Evolutionary conservation across 2,797 vertebrate genomes (phyloP).

Genomic region (Natrix natrix): DNA sequence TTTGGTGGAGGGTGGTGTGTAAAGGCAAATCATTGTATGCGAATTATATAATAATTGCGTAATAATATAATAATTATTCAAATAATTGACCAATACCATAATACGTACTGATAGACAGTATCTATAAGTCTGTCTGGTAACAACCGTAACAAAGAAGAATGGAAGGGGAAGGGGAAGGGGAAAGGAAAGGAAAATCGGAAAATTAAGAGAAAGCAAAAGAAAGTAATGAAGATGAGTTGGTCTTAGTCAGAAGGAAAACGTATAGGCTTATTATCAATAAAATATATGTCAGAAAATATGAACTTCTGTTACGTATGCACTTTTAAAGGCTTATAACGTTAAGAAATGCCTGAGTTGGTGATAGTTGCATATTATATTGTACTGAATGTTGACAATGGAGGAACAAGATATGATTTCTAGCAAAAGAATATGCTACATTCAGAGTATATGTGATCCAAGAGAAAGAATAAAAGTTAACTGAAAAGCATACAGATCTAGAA

Average conservation of each 20-base stretch:
- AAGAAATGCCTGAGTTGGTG: not conserved
- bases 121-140: not conserved
- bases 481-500: not conserved
- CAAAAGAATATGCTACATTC: not conserved
- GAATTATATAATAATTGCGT: not conserved
- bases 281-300: not conserved
- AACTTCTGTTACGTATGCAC: not conserved
- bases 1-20: not conserved
- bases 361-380: not conserved
- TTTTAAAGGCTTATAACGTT: not conserved
- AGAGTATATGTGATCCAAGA: not conserved
- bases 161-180: not conserved
- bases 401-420: not conserved
- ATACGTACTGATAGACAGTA: not conserved
- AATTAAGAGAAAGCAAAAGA: not conserved
- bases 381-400: not conserved
- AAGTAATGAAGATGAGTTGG: not conserved
- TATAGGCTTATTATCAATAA: not conserved
- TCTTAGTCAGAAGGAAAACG: not conserved
- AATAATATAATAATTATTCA: not conserved
- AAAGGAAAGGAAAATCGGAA: not conserved
- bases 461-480: not conserved
- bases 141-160: not conserved
- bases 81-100: not conserved
- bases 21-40: not conserved